phyloP scores from a whole-genome alignment of 2,113 vertebrate species.

The Sphaerodactylus townsendi region DNA sequence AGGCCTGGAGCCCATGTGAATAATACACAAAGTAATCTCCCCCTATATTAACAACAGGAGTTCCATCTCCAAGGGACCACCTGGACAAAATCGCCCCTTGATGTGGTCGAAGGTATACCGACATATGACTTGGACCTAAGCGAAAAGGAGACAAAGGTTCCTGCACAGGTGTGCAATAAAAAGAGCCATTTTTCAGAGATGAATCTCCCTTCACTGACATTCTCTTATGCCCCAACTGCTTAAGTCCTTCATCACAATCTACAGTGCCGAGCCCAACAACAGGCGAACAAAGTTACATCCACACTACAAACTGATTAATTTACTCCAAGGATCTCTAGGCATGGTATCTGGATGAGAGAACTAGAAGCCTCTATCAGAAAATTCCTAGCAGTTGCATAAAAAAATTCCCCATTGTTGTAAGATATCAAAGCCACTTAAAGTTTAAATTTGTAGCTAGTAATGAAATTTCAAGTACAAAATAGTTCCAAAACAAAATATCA shows the following conservation, averaged over 20 bases:
- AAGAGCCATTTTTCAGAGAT: neutral
- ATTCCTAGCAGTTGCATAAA: neutral
- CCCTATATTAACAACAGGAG: slow-evolving; percentile 77
- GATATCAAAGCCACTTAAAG: neutral
- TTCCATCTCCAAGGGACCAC: slow-evolving; percentile 91
- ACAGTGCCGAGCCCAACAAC: neutral
- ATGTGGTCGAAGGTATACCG: slow-evolving; percentile 84
- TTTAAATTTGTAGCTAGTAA: neutral
- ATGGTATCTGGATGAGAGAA: too few species aligned
- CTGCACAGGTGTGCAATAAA: accelerated
- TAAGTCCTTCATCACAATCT: neutral
- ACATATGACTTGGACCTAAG: slow-evolving; percentile 94
- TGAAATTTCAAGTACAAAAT: neutral
- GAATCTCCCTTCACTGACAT: neutral
- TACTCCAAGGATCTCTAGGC: neutral
- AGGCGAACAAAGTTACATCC: neutral
- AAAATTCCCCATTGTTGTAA: neutral
- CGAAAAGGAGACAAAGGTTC: neutral
- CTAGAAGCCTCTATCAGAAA: neutral
- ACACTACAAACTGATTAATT: neutral
- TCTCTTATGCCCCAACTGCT: neutral
- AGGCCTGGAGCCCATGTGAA: slow-evolving; percentile 86
- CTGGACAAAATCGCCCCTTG: slow-evolving; percentile 76
- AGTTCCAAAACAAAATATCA: neutral
- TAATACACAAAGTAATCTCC: slow-evolving; percentile 97